Base-by-base conservation (phyloP, 2,888 invertebrate genomes). In the Sminthurides aquaticus region DNA sequence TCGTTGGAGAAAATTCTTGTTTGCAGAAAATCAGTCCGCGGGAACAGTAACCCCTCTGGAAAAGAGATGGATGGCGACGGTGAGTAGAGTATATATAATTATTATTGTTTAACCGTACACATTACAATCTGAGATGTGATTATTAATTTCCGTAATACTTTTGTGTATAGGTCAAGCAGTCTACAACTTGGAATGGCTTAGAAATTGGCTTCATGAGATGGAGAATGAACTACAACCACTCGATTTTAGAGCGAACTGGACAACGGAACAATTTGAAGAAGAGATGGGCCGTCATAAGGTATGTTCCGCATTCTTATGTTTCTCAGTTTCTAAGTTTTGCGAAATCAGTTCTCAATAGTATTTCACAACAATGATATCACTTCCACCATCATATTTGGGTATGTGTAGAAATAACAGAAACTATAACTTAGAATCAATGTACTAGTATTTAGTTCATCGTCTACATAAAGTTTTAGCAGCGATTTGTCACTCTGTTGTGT, bases 141-240 rank as follows among this genome's bases (percentile, higher is more conserved):
- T n/a, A n/a, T n/a, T n/a, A n/a, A n/a, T n/a, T n/a, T n/a, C n/a
- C n/a, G n/a, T n/a, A n/a, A n/a, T n/a, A n/a, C n/a, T n/a, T n/a
- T n/a, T n/a, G n/a, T n/a, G n/a, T n/a, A 24, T 29, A 67, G 70
- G 59, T 48, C 57, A 66, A 34, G 67, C 68, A 62, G 68, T 68
- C 62, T 69, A 70, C 27, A 70, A 71, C 59, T 57, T 70, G 5
- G 69, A 71, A 18, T 74, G 74, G 74, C 70, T 73, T 1, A 43
- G 69, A 52, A 66, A 70, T 48, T 74, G 74, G 74, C 68, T 74
- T 18, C 68, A 67, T 8, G 56, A 71, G 62, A 71, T 72, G 66
- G 74, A 74, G 64, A 69, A 60, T 60, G 70, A 73, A 67, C 71
- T 74, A 67, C 71, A 72, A 59, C 74, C 74, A 8, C 60, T 74